Evolutionary conservation across 1,140 invertebrate species (phyloP).

Genomic region (Mercenaria mercenaria): DNA sequence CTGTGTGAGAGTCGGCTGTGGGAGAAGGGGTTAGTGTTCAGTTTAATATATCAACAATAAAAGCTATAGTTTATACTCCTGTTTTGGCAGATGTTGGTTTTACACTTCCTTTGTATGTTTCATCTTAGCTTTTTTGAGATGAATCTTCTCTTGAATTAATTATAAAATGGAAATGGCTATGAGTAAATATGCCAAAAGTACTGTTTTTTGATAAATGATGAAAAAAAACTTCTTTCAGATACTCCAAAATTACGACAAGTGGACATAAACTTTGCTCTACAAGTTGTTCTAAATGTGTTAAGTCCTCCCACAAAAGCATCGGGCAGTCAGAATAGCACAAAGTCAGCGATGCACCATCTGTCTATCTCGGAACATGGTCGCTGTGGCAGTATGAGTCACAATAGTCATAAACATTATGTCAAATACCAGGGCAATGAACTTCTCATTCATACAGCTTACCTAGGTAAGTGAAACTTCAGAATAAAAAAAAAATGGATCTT

Average conservation of each 20-base stretch:
- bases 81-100: too few species aligned
- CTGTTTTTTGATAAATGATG: too few species aligned
- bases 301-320: slow-evolving; percentile 88
- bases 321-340: slow-evolving; percentile 85
- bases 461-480: slow-evolving; percentile 88
- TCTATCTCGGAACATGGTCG: slow-evolving; percentile 78
- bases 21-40: slow-evolving; percentile 91
- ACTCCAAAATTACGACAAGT: slow-evolving; percentile 94
- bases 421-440: slow-evolving; percentile 76
- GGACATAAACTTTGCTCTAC: slow-evolving; percentile 96
- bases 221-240: too few species aligned
- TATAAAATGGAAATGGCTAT: too few species aligned
- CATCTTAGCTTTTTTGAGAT: too few species aligned
- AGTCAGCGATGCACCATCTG: slow-evolving; percentile 82
- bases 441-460: slow-evolving; percentile 92
- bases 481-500: background rate
- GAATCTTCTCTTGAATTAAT: too few species aligned
- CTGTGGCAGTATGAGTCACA: slow-evolving; percentile 75
- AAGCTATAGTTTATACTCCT: too few species aligned
- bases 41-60: too few species aligned
- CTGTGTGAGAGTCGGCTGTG: slow-evolving; percentile 96
- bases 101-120: too few species aligned
- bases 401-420: slow-evolving; percentile 70
- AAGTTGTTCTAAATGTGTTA: slow-evolving; percentile 95
- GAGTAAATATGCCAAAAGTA: too few species aligned